Evolutionary conservation across 1,140 invertebrate genomes (phyloP), one percentile per base, ranked within the genome.

Genomic region (Aphelinus certus): DNA sequence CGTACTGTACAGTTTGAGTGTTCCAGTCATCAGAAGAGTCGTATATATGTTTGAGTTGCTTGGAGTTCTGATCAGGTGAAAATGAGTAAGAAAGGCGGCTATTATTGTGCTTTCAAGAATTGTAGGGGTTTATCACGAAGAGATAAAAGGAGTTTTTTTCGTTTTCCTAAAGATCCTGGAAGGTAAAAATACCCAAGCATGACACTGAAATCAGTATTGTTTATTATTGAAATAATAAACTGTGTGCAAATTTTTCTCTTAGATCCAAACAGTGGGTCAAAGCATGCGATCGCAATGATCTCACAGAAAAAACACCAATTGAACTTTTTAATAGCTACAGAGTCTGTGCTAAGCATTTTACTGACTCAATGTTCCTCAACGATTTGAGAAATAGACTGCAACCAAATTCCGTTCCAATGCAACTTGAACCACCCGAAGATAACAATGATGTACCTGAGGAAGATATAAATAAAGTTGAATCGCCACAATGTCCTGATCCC

Each of bases 21-120:
- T 26, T 26, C 26, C 26, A 26, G 26, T 26, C 26, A 26, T 26
- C 26, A 26, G 26, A 26, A 26, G 26, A 26, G 26, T 26, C 63
- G 46, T 51, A 26, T 26, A 65, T 51, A 7, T 53, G 26, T 5
- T 42, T 49, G 42, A 3, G n/a, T 65, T 63, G 3, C 7, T 65
- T 48, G 9, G n/a, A 7, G 45, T 10, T 45, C 3, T 42, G 43
- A 56, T 26, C 43, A 60, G 7, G 10, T 42, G 5, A 72, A n/a
- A 45, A 76, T 76, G 75, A 76, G 75, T 58, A 76, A 76, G 57
- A 76, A 76, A 48, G 75, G 75, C 10, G 75, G 75, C 7, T 76
- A 76, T 46, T 76, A 76, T 46, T 76, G 75, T 43, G 75, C 75
- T 57, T 76, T 76, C 42, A 76, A 76, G 43, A 68, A 73, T 69